Conservation (phyloP, 2,888 invertebrate genomes). For the Lutraria lutraria region DNA sequence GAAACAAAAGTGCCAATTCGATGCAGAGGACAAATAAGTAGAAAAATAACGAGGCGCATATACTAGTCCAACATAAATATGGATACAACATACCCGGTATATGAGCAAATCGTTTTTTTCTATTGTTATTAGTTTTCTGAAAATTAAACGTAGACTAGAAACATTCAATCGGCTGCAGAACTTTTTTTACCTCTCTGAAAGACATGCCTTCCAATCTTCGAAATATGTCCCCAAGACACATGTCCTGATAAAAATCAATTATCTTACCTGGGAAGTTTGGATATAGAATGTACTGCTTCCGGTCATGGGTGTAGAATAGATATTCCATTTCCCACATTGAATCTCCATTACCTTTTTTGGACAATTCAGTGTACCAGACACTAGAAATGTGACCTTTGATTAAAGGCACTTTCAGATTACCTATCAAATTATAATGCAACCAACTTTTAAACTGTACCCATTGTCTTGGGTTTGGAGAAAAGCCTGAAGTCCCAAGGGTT, state of each 20-base stretch:
- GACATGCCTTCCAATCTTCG: background rate
- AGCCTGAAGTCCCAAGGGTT: conserved; percentile 58
- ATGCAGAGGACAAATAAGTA: too few relatives aligned
- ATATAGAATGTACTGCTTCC: conserved; percentile 47
- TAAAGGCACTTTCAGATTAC: conserved; percentile 27
- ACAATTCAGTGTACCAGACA: conserved; percentile 41
- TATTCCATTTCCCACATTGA: conserved; percentile 59
- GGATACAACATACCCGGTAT: too few relatives aligned
- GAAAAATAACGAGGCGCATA: too few relatives aligned
- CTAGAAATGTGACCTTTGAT: conserved; percentile 35
- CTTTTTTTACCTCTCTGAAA: too few relatives aligned
- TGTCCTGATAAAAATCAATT: too few relatives aligned
- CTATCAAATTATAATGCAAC: background rate
- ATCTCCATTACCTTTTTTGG: conserved; percentile 22
- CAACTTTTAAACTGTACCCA: conserved; percentile 51
- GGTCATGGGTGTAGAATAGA: conserved; percentile 43
- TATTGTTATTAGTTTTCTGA: too few relatives aligned
- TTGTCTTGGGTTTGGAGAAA: conserved; percentile 53
- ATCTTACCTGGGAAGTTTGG: conserved; percentile 56
- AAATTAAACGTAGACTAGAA: too few relatives aligned
- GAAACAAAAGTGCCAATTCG: too few relatives aligned
- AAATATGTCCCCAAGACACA: too few relatives aligned
- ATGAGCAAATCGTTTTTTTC: too few relatives aligned
- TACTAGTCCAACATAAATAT: too few relatives aligned
- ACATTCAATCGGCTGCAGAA: too few relatives aligned